Evolutionary conservation across 2,113 vertebrate species (phyloP), one percentile per base, ranked within the genome.

Genomic region (Choloepus hoffmanni): DNA sequence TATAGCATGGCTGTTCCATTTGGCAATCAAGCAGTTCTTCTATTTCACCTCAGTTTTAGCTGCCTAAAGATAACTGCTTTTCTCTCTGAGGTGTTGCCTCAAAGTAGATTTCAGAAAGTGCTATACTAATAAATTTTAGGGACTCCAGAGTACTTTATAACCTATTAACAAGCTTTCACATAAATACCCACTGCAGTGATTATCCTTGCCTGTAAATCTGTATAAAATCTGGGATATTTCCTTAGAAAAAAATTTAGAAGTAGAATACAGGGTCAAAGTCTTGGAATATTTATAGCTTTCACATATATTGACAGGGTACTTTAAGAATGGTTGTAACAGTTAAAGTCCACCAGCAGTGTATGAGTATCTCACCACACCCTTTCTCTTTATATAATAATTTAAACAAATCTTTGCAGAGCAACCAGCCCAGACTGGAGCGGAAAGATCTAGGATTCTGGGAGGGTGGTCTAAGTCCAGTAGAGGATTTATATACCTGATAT

Each of bases 201-300:
- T 33, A 16, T 67, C 23, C 3, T 78, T 14, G 6, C 36, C 48
- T 5, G 33, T 45, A 40, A 60, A 63, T 58, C n/a, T 85, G 7
- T 67, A 36, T 89, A 26, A 30, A 2, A 33, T 23, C 36, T 78
- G n/a, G 11, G 55, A 50, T 76, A 60, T 86, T 73, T 67, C 40
- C 65, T 82, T 68, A 85, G 45, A 89, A 96, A 81, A 94, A 65
- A 90, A 79, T 65, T 95, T 89, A 45, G 48, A 89, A 79, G 77
- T 28, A 23, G 92, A 77, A 78, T 74, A 23, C 13, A 62, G 23
- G 94, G 87, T 87, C 95, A 88, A 96, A 96, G 90, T 90, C 91
- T 92, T 95, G 15, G 50, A 48, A 30, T 55, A 21, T 97, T 94
- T 78, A 92, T 67, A 85, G 81, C 60, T 53, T 93, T 72, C 14